These are phyloP conservation scores for Enteromius anoplus DNA, from an alignment of 2,797 vertebrate genomes.

Conservation along the genomic window DNA sequence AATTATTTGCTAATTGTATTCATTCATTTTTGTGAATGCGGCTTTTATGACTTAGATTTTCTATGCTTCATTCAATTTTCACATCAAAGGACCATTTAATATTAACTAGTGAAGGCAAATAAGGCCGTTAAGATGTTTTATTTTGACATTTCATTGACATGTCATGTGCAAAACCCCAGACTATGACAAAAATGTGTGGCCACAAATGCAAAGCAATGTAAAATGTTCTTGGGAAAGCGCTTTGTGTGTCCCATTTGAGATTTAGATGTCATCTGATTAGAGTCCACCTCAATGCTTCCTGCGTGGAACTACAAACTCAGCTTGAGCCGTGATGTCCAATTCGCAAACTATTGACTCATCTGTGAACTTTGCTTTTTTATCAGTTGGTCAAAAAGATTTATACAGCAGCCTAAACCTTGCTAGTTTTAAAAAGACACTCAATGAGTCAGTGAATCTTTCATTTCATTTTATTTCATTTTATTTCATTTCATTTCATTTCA, in stretches of 20 bases:
- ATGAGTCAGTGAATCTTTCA: neutral
- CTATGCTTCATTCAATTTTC: neutral
- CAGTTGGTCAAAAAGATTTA: neutral
- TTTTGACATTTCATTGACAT: neutral
- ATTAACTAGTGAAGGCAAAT: neutral
- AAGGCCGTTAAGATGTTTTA: neutral
- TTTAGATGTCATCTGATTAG: neutral
- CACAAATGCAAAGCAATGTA: neutral
- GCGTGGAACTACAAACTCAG: neutral
- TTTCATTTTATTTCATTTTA: neutral
- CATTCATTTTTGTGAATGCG: neutral
- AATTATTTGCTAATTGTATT: neutral
- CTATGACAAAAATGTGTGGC: neutral
- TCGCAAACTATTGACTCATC: neutral
- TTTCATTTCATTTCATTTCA: too few species aligned
- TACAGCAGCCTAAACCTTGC: neutral
- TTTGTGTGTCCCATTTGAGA: neutral
- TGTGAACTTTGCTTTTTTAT: neutral
- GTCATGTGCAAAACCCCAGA: neutral
- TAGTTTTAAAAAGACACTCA: neutral
- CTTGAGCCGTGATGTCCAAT: neutral
- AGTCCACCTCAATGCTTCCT: neutral
- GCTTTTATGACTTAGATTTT: neutral
- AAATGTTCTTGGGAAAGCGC: neutral
- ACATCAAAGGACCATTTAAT: neutral